Evolutionary conservation across 2,888 invertebrate species (phyloP), one percentile per base, ranked within the genome.

Genomic region (Mimumesa dahlbomi): DNA sequence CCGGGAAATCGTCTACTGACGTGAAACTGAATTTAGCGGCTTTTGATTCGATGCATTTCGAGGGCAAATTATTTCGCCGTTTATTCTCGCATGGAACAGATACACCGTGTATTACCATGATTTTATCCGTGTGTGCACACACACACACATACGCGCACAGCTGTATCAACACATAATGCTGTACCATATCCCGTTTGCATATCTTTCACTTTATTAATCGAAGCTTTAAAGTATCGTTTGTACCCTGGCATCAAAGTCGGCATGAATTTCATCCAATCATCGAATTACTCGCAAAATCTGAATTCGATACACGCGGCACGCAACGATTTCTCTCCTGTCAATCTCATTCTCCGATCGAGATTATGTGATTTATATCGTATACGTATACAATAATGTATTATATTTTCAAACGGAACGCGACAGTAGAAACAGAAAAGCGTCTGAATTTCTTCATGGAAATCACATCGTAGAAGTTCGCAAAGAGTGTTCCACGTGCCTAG

Each of bases 71-170:
- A 74, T 75, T 66, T 71, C 42, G 22, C 48, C 49, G 61, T 59
- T 74, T 71, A 75, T 75, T 63, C 71, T 71, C 34, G 54, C 56
- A 59, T 62, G 75, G 64, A 67, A 57, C 75, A 67, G 75, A 75
- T 66, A 67, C 61, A 31, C 53, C 63, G 21, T 31, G 50, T 59
- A 40, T 49, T 29, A 2, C 38, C 38, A 21, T 43, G 53, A 73
- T 73, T 73, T 45, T 14, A 38, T 16, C n/a, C 48, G 31, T n/a
- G n/a, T n/a, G n/a, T n/a, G n/a, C n/a, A n/a, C n/a, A n/a, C n/a
- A n/a, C n/a, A n/a, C n/a, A n/a, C n/a, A n/a, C n/a, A n/a, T n/a
- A n/a, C n/a, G 31, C 53, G 29, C 52, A 36, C 18, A 21, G 4
- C 4, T 16, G 16, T 1, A 5, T 5, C 16, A 9, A 40, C 18